Evolutionary conservation across 1,140 invertebrate species (phyloP).

Genomic region (Dendroctonus valens): DNA sequence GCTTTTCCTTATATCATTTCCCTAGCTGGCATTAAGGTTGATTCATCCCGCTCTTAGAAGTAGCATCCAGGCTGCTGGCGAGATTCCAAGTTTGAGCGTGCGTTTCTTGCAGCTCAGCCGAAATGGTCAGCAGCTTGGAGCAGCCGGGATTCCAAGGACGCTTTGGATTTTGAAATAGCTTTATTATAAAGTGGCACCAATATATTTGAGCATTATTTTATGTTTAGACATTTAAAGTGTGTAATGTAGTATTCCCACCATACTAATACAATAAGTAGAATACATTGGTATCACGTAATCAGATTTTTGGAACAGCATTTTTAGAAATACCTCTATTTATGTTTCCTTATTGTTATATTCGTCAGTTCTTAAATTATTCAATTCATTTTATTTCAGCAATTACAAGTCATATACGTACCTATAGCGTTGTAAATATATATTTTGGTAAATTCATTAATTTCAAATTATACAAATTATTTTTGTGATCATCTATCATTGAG

Average conservation of each 20-base stretch:
- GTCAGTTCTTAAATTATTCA: neutral
- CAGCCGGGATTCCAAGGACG: no score
- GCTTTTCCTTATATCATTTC: no score
- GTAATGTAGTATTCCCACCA: neutral
- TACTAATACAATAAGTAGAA: neutral
- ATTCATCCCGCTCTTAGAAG: no score
- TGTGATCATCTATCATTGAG: constrained; percentile 37
- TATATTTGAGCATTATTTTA: constrained; percentile 8
- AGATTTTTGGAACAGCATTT: constrained; percentile 47
- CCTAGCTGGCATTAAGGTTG: no score
- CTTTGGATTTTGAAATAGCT: neutral
- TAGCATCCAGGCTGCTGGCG: no score
- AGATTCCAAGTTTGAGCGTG: no score
- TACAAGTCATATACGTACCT: no score
- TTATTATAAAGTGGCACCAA: constrained; percentile 9
- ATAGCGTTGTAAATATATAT: constrained; percentile 9
- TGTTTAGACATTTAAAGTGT: neutral
- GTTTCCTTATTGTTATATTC: no score
- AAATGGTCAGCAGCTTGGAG: no score
- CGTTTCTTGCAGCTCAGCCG: no score
- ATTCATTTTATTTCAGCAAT: constrained; percentile 1
- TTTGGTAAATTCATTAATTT: constrained; percentile 21
- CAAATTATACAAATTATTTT: constrained; percentile 27
- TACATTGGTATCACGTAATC: constrained; percentile 21
- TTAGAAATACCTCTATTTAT: constrained; percentile 38